These are phyloP conservation scores for Charadrius vociferus DNA, from an alignment of 2,113 vertebrate genomes.

Conservation along the genomic window DNA sequence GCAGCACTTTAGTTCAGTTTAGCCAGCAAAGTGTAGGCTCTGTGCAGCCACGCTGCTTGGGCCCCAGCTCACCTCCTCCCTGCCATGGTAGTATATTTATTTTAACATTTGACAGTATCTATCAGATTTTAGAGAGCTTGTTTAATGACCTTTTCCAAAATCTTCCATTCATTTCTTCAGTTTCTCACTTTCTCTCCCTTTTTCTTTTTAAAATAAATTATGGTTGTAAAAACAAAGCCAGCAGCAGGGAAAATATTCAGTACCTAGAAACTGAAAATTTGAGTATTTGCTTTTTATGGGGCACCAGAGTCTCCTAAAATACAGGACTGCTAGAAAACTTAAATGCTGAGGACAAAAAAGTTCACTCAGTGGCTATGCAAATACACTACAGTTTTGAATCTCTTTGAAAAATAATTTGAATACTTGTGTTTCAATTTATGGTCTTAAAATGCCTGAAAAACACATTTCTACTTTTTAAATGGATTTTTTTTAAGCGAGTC, in stretches of 20 bases:
- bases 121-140: conserved; percentile 59
- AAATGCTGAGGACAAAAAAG: conserved; percentile 74
- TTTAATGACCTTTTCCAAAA: conserved; percentile 60
- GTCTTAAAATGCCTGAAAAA: conserved; percentile 68
- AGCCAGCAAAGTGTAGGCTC: background rate
- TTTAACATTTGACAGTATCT: conserved; percentile 48
- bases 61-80: background rate
- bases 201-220: conserved; percentile 86
- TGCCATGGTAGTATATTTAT: background rate
- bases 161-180: conserved; percentile 63
- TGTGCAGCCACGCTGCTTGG: background rate
- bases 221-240: conserved; percentile 84
- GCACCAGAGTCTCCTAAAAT: conserved; percentile 86
- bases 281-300: conserved; percentile 85
- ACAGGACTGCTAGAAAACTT: conserved; percentile 83
- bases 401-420: conserved; percentile 78
- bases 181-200: conserved; percentile 73
- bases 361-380: conserved; percentile 72
- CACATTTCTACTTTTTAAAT: conserved; percentile 63
- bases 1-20: conserved; percentile 2
- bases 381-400: conserved; percentile 68
- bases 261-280: conserved; percentile 79
- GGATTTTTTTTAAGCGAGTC: conserved; percentile 68
- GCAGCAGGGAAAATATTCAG: conserved; percentile 82
- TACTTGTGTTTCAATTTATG: conserved; percentile 72